Evolutionary conservation across 2,113 vertebrate genomes (phyloP).

Genomic region (Chiloscyllium plagiosum): DNA sequence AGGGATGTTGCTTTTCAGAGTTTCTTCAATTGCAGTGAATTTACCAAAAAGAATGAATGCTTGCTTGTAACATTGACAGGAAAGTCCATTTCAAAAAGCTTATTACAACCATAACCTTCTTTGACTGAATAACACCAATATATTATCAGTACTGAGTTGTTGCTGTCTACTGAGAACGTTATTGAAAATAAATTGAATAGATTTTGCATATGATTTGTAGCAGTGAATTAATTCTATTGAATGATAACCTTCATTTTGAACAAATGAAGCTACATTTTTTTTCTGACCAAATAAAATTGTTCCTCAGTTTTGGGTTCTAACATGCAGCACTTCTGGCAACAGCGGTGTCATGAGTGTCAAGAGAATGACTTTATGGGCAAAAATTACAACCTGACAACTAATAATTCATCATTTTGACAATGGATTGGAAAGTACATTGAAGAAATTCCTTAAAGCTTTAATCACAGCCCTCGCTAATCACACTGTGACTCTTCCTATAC

Average conservation of each 20-base stretch:
- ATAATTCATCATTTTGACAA: not conserved
- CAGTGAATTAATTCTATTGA: not conserved
- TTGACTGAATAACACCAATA: not conserved
- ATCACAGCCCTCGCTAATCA: not conserved
- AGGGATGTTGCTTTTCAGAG: not conserved
- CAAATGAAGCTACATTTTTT: not conserved
- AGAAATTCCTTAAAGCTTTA: slow-evolving; percentile 6
- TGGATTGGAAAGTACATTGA: not conserved
- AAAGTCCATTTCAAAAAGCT: not conserved
- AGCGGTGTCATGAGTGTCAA: not conserved
- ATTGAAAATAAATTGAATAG: not conserved
- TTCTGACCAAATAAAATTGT: not conserved
- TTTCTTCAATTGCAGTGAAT: not conserved
- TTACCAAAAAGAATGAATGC: not conserved
- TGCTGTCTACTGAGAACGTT: not conserved
- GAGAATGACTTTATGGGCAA: not conserved
- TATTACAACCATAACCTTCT: not conserved
- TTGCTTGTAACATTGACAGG: not conserved
- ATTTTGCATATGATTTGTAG: not conserved
- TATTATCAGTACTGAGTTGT: not conserved
- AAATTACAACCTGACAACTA: slow-evolving; percentile 4
- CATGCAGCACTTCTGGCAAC: not conserved
- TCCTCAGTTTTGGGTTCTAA: not conserved
- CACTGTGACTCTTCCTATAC: not conserved
- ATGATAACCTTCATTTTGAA: not conserved